Evolutionary conservation across 2,888 invertebrate species (phyloP).

Genomic region (Apamea anceps): DNA sequence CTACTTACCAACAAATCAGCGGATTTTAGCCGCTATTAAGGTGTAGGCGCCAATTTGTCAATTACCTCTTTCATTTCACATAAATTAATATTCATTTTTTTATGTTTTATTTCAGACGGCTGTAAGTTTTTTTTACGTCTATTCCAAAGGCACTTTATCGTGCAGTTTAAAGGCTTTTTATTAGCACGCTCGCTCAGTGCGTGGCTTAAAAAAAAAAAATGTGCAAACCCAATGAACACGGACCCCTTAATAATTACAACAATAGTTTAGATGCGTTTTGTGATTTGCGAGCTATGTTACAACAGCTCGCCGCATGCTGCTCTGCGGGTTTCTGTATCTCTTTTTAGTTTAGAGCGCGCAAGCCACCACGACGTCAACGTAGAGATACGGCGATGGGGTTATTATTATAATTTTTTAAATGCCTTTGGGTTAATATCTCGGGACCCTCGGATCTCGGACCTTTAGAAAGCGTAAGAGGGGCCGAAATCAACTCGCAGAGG

Average conservation of each 20-base stretch:
- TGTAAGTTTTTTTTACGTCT: conserved; percentile 18
- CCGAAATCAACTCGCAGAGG: too few relatives aligned
- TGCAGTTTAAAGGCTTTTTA: not conserved
- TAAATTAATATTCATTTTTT: not conserved
- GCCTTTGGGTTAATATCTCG: too few relatives aligned
- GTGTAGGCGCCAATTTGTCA: not conserved
- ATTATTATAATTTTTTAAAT: too few relatives aligned
- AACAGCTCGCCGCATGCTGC: too few relatives aligned
- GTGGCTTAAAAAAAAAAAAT: not conserved
- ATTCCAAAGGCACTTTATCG: not conserved
- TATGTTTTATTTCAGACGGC: conserved; percentile 25
- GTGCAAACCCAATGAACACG: not conserved
- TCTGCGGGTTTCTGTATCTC: too few relatives aligned
- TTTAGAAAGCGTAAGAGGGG: too few relatives aligned
- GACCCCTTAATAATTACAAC: not conserved
- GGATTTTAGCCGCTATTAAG: not conserved
- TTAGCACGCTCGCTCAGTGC: not conserved
- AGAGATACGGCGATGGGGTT: too few relatives aligned
- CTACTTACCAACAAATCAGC: not conserved
- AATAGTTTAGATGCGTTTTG: not conserved
- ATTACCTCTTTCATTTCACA: not conserved
- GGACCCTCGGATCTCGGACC: too few relatives aligned
- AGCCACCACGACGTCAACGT: too few relatives aligned
- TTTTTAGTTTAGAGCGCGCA: too few relatives aligned
- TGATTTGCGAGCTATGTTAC: not conserved